Conservation (phyloP, 2,888 invertebrate genomes). For the Ochropleura leucogaster region DNA sequence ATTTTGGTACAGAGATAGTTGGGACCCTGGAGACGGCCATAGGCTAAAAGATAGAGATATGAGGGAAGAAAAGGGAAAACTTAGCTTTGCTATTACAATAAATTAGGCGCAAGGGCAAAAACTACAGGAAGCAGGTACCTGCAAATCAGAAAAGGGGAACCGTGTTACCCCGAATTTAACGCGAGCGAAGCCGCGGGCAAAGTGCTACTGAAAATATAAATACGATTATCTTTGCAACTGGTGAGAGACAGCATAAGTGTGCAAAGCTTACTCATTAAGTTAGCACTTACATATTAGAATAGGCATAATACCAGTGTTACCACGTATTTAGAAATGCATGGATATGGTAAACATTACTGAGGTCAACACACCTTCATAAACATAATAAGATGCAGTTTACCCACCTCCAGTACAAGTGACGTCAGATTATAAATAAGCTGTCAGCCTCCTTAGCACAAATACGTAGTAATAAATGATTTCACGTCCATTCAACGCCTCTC, state of each 20-base stretch:
- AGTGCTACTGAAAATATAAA: too few relatives aligned
- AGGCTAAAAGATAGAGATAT: too few relatives aligned
- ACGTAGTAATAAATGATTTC: slow-evolving; percentile 64
- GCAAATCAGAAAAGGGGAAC: too few relatives aligned
- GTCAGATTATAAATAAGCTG: slow-evolving; percentile 58
- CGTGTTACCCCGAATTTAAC: too few relatives aligned
- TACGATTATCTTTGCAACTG: slow-evolving; percentile 7
- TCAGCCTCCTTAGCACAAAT: slow-evolving; percentile 49
- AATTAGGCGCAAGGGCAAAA: too few relatives aligned
- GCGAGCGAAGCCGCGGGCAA: too few relatives aligned
- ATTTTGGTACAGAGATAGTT: too few relatives aligned
- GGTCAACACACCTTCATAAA: slow-evolving; percentile 24
- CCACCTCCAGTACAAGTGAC: slow-evolving; percentile 5
- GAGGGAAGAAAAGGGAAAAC: too few relatives aligned
- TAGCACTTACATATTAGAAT: slow-evolving; percentile 20
- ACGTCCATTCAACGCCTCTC: slow-evolving; percentile 65
- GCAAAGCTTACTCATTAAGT: background rate
- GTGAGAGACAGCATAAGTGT: background rate
- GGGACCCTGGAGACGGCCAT: too few relatives aligned
- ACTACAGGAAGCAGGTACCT: too few relatives aligned
- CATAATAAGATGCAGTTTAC: slow-evolving; percentile 13
- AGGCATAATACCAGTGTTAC: background rate
- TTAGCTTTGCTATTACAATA: too few relatives aligned
- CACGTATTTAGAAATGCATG: slow-evolving; percentile 18
- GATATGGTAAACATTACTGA: slow-evolving; percentile 11